These are phyloP conservation scores for Raja brachyura DNA, from an alignment of 2,113 vertebrate species.

Conservation along the genomic window DNA sequence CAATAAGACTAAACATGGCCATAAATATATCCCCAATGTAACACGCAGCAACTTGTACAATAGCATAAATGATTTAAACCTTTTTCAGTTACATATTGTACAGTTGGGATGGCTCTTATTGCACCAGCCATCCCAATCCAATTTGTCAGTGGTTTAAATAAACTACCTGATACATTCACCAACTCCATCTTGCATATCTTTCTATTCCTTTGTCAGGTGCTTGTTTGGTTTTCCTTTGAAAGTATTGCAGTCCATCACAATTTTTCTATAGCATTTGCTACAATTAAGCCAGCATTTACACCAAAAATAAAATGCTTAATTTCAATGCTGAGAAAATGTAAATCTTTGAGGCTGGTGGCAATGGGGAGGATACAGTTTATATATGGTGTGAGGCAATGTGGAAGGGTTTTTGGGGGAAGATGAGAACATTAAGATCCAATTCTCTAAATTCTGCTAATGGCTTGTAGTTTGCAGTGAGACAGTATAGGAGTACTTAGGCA, in stretches of 20 bases:
- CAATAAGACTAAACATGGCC: too few species aligned
- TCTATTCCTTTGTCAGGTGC: not conserved
- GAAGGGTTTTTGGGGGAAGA: too few species aligned
- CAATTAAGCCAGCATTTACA: not conserved
- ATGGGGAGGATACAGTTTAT: not conserved
- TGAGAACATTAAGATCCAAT: not conserved
- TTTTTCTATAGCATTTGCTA: not conserved
- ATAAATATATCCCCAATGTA: too few species aligned
- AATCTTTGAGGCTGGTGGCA: not conserved
- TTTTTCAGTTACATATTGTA: too few species aligned
- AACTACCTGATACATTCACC: too few species aligned
- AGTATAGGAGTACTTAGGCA: not conserved
- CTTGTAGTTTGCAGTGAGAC: not conserved
- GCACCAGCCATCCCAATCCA: not conserved
- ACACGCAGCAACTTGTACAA: too few species aligned
- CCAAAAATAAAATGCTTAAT: not conserved
- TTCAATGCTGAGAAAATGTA: too few species aligned
- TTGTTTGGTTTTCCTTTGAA: not conserved
- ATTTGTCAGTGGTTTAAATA: too few species aligned
- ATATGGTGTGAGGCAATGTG: too few species aligned
- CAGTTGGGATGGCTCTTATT: not conserved
- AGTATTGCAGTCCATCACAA: not conserved
- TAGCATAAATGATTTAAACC: too few species aligned
- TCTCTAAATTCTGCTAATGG: not conserved
- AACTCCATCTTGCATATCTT: not conserved